Base-by-base conservation (phyloP, 2,888 invertebrate genomes). In the Pedicia rivosa region DNA sequence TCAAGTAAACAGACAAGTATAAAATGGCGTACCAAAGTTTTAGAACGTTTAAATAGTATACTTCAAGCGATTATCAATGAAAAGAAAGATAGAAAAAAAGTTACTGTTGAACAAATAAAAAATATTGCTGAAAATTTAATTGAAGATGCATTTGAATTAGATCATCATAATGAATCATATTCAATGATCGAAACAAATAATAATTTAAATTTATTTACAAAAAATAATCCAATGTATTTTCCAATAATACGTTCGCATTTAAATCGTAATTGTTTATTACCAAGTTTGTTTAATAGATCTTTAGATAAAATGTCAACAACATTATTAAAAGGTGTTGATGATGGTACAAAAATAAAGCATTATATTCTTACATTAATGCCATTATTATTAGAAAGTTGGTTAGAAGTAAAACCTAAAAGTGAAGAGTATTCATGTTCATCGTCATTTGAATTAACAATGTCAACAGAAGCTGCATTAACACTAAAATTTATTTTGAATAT, bases 341-440 rank as follows among this genome's bases (percentile, higher is more conserved):
- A 62, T 43, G 66, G 47, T 19, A 36, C 33, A 17, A 38, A 39
- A 15, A 43, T 82, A 40, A 63, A 67, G 38, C 66, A 66, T 35
- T 79, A 82, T 53, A 64, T 77, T 20, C 64, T 70, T 41, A 70
- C 72, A 24, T 60, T 88, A 31, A 66, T 87, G 59, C 83, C 87
- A 1, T 60, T 90, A 16, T 64, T 90, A 38, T 69, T 79, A 53
- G 84, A 87, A 54, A 79, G 80, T 35, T 90, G 88, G 86, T 56
- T 83, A 16, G 90, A 90, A 65, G 78, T 77, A 10, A 65, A 72
- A 33, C 76, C 81, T n/a, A n/a, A n/a, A 5, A 62, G 63, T 42
- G 54, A 28, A 16, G 14, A 32, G 7, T 28, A 37, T 7, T 39
- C 34, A 36, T 15, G 40, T 14, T 36, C 46, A 5, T 37, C 46